Evolutionary conservation across 2,888 invertebrate species (phyloP).

Genomic region (Doris montereyensis): DNA sequence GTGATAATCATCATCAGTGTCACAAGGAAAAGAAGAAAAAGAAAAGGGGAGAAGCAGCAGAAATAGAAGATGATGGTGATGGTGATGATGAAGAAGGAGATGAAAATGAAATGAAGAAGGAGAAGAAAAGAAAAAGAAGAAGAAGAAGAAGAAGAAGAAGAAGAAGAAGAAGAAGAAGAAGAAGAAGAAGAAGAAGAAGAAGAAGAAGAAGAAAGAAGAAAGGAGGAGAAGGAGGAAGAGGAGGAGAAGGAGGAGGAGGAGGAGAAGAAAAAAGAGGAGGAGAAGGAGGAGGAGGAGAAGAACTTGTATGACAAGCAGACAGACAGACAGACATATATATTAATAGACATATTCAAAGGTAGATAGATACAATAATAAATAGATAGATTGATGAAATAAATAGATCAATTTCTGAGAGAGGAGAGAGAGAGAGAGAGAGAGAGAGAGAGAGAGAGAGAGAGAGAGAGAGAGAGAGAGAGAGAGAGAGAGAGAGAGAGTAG

Average conservation of each 20-base stretch:
- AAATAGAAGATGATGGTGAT: background rate
- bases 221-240: background rate
- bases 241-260: background rate
- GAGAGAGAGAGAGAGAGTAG: background rate
- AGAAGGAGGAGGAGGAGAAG: background rate
- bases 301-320: too few species aligned
- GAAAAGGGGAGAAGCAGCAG: background rate
- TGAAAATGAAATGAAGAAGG: background rate
- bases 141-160: constrained; percentile 17
- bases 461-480: constrained; percentile 16
- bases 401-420: too few species aligned
- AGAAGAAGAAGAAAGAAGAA: background rate
- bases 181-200: constrained; percentile 12
- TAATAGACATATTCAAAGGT: too few species aligned
- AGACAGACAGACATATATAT: background rate
- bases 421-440: background rate
- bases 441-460: constrained; percentile 9
- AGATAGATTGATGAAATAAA: too few species aligned
- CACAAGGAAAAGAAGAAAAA: background rate
- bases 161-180: constrained; percentile 18
- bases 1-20: too few species aligned
- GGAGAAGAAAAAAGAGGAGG: background rate
- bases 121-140: constrained; percentile 18
- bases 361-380: too few species aligned
- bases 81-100: background rate